Conservation (phyloP, 2,888 invertebrate genomes). For the Tipula helvola region DNA sequence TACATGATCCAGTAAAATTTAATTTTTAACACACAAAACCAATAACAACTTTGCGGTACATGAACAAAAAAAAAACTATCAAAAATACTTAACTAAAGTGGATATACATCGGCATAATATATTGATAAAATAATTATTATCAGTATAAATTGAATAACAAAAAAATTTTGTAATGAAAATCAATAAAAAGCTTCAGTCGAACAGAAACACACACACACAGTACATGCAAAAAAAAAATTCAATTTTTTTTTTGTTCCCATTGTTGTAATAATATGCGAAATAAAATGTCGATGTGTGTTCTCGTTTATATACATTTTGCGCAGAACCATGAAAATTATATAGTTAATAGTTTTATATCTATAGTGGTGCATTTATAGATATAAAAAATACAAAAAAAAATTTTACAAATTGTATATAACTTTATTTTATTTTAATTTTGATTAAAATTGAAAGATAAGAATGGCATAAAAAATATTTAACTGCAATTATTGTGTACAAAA, state of each 20-base stretch:
- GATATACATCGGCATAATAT: background rate
- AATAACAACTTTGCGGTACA: background rate
- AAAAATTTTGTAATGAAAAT: background rate
- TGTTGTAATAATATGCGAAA: background rate
- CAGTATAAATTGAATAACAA: background rate
- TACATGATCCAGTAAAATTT: background rate
- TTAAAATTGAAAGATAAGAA: background rate
- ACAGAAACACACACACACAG: background rate
- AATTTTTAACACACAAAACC: background rate
- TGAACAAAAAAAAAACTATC: background rate
- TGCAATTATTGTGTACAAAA: background rate
- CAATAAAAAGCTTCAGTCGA: background rate
- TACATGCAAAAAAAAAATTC: background rate
- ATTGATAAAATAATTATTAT: constrained; percentile 4
- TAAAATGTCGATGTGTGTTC: background rate
- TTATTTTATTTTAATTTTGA: background rate
- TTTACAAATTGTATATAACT: background rate
- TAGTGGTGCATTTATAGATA: background rate
- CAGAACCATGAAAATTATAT: background rate
- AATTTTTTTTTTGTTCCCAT: background rate
- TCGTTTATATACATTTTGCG: background rate
- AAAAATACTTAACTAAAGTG: background rate
- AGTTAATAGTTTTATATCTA: background rate
- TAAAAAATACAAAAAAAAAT: background rate
- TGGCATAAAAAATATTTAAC: background rate